These are phyloP conservation scores for Sterrhoptilus dennistouni DNA, from an alignment of 2,113 vertebrate genomes.

Conservation along the genomic window DNA sequence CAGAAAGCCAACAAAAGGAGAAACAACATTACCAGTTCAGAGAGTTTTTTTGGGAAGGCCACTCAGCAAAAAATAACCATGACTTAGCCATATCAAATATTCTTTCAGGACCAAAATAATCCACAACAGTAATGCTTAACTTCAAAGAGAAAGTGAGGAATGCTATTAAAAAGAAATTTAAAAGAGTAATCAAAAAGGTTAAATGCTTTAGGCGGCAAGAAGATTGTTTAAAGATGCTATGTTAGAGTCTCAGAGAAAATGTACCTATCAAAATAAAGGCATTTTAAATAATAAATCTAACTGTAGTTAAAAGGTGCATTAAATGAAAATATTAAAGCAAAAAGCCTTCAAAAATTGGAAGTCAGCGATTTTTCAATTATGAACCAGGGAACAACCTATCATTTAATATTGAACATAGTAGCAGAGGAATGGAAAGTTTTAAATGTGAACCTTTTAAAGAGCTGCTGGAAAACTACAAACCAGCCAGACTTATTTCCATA, in stretches of 20 bases:
- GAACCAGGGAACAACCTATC: background rate
- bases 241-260: background rate
- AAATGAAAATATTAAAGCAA: slow-evolving; percentile 2
- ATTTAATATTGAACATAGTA: slow-evolving; percentile 14
- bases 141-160: background rate
- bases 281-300: background rate
- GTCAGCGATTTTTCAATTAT: slow-evolving; percentile 18
- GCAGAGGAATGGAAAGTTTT: slow-evolving; percentile 13
- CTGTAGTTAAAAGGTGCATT: background rate
- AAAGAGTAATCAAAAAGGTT: background rate
- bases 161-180: slow-evolving; percentile 2
- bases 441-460: slow-evolving; percentile 9
- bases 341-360: background rate
- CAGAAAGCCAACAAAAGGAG: slow-evolving; percentile 9
- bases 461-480: slow-evolving; percentile 26
- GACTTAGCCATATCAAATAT: background rate
- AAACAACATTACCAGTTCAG: background rate
- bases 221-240: background rate
- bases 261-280: background rate
- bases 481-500: slow-evolving; percentile 49
- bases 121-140: background rate
- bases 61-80: background rate
- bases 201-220: background rate
- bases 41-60: background rate
- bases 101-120: background rate